A percentile compares a stretch with the other conserved stretches of the same genome.
Conservation (phyloP, 2,888 invertebrate genomes). For the Spilarctia lutea region DNA sequence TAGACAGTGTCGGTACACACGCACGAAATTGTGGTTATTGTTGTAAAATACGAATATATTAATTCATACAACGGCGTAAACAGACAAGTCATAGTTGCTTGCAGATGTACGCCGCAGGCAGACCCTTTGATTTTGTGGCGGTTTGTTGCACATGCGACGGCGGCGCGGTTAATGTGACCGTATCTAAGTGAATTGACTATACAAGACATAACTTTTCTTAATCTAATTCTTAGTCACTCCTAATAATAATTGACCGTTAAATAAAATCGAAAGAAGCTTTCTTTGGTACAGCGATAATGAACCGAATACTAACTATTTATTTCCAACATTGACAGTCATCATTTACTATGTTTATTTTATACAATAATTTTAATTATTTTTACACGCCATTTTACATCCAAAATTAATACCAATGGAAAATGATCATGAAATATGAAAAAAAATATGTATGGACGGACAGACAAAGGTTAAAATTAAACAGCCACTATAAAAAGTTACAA, state of each 20-base stretch:
- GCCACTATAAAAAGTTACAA: conserved; percentile 51
- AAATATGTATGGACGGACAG: conserved; percentile 82
- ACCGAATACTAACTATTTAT: conserved; percentile 65
- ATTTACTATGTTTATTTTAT: conserved; percentile 77
- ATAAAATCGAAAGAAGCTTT: conserved; percentile 68
- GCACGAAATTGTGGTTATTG: too few species aligned
- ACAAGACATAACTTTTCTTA: conserved; percentile 48
- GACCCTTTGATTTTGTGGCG: too few species aligned
- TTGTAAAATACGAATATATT: too few species aligned
- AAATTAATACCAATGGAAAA: conserved; percentile 50
- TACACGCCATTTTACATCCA: conserved; percentile 74
- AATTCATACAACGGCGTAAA: too few species aligned
- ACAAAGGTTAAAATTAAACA: conserved; percentile 71
- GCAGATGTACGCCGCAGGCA: too few species aligned
- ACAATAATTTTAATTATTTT: conserved; percentile 70
- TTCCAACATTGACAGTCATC: conserved; percentile 73
- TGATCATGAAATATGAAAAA: conserved; percentile 47
- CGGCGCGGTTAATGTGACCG: too few species aligned
- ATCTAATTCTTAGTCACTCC: conserved; percentile 58
- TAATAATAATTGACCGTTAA: conserved; percentile 75
- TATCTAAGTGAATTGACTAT: not conserved
- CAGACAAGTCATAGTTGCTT: too few species aligned
- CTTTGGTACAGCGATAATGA: conserved; percentile 76
- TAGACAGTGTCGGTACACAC: too few species aligned
- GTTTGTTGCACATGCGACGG: too few species aligned